A percentile compares a stretch with the other conserved stretches of the same genome.
Conservation (phyloP, 2,888 invertebrate genomes). For the Luffia ferchaultella region DNA sequence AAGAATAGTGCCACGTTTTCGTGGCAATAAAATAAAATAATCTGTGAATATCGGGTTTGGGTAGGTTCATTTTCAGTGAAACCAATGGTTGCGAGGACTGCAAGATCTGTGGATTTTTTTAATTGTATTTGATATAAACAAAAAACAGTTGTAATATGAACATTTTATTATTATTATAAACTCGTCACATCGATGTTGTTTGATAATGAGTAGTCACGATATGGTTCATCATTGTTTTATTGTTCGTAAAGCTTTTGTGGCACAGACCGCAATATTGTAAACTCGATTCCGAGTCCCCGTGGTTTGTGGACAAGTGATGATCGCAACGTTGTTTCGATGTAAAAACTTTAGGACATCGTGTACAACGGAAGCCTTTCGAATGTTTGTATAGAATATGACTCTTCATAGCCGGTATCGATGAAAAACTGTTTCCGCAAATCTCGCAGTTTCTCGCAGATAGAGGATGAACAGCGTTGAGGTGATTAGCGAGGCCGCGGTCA, state of each 20-base stretch:
- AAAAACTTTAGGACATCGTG: constrained; percentile 29
- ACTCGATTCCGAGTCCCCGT: not conserved
- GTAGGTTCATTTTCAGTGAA: no score
- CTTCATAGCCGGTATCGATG: constrained; percentile 26
- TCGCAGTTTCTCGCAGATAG: constrained; percentile 25
- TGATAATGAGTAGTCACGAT: not conserved
- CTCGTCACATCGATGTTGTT: not conserved
- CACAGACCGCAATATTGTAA: not conserved
- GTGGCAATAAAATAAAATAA: not conserved
- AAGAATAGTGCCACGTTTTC: no score
- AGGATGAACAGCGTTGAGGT: constrained; percentile 29
- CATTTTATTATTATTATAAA: not conserved
- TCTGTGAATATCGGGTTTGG: not conserved
- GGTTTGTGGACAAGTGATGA: constrained; percentile 24
- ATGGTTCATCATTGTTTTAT: not conserved
- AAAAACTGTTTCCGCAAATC: constrained; percentile 26
- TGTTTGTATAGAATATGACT: constrained; percentile 36
- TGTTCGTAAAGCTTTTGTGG: not conserved
- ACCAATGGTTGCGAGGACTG: no score
- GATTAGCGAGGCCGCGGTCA: constrained; percentile 28
- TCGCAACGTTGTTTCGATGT: constrained; percentile 21
- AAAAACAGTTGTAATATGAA: not conserved
- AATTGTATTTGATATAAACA: no score
- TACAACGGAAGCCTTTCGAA: constrained; percentile 24
- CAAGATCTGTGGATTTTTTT: no score